Percentiles rank a stretch among this genome's conserved stretches.
Evolutionary conservation across 2,113 vertebrate genomes (phyloP).

Genomic region (Leptodactylus fuscus): DNA sequence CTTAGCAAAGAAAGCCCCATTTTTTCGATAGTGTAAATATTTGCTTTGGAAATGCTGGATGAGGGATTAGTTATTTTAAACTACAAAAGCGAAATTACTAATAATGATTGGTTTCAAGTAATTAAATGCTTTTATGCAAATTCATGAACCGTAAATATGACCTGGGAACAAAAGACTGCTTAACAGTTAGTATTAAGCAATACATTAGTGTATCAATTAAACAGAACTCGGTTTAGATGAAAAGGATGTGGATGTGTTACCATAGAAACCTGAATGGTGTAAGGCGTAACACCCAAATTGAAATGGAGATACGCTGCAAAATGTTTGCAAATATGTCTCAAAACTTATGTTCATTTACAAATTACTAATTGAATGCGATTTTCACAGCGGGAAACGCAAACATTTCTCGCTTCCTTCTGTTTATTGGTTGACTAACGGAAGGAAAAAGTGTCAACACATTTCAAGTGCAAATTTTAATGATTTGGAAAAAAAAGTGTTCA

Average conservation of each 20-base stretch:
- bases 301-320: slow-evolving; percentile 72
- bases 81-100: slow-evolving; percentile 88
- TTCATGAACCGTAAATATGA: slow-evolving; percentile 89
- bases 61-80: slow-evolving; percentile 86
- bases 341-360: slow-evolving; percentile 71
- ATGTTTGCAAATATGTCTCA: slow-evolving; percentile 80
- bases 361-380: slow-evolving; percentile 65
- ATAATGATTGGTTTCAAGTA: slow-evolving; percentile 92
- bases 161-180: slow-evolving; percentile 97
- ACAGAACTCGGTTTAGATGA: slow-evolving; percentile 89
- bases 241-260: slow-evolving; percentile 78
- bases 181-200: slow-evolving; percentile 89
- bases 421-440: neutral
- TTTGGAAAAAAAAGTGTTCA: neutral
- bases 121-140: slow-evolving; percentile 97
- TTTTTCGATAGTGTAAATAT: slow-evolving; percentile 85
- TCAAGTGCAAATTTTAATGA: neutral
- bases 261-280: slow-evolving; percentile 79
- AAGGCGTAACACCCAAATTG: slow-evolving; percentile 75
- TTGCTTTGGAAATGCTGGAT: slow-evolving; percentile 82
- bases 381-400: slow-evolving; percentile 18
- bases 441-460: neutral
- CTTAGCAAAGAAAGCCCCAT: slow-evolving; percentile 72
- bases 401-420: neutral
- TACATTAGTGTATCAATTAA: slow-evolving; percentile 99